phyloP scores from a whole-genome alignment of 1,140 invertebrate genomes.

The Drosophila insularis region DNA sequence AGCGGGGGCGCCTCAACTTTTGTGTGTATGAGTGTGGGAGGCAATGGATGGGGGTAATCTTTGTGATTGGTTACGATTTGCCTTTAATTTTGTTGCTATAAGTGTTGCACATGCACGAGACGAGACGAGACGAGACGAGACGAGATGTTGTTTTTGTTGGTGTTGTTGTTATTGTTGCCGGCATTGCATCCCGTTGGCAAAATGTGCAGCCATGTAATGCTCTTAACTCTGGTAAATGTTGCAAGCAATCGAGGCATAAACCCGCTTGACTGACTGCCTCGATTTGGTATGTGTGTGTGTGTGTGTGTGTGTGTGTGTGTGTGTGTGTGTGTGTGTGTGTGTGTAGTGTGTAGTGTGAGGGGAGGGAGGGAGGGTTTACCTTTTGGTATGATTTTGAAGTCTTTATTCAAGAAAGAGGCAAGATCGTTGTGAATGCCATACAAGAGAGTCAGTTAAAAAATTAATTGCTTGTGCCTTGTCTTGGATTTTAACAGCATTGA shows the following conservation, averaged over 20 bases:
- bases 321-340: conserved; percentile 72
- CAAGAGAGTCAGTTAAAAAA: conserved; percentile 55
- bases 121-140: conserved; percentile 34
- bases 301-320: conserved; percentile 25
- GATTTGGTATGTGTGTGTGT: conserved; percentile 24
- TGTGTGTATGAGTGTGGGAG: conserved; percentile 21
- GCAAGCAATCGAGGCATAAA: conserved; percentile 31
- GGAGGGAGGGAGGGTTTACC: conserved; percentile 3
- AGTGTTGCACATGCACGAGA: conserved; percentile 75
- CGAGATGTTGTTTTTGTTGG: conserved; percentile 17
- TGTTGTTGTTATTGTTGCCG: conserved; percentile 33
- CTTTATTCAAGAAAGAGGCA: conserved; percentile 49
- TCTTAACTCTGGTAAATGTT: conserved; percentile 50
- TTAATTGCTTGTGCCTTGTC: conserved; percentile 74
- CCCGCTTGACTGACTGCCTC: conserved; percentile 42
- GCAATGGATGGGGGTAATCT: conserved; percentile 69
- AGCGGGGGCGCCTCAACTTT: conserved; percentile 39
- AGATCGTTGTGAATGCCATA: conserved; percentile 21
- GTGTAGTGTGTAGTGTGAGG: conserved; percentile 28
- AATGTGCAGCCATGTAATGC: conserved; percentile 60
- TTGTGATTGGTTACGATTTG: conserved; percentile 80
- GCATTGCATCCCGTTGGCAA: conserved; percentile 73
- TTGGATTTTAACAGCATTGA: conserved; percentile 29
- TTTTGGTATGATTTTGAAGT: conserved; percentile 54
- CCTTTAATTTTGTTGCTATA: conserved; percentile 75